Conservation (phyloP, 1,140 invertebrate species). For the Leptoteleia sp. region DNA sequence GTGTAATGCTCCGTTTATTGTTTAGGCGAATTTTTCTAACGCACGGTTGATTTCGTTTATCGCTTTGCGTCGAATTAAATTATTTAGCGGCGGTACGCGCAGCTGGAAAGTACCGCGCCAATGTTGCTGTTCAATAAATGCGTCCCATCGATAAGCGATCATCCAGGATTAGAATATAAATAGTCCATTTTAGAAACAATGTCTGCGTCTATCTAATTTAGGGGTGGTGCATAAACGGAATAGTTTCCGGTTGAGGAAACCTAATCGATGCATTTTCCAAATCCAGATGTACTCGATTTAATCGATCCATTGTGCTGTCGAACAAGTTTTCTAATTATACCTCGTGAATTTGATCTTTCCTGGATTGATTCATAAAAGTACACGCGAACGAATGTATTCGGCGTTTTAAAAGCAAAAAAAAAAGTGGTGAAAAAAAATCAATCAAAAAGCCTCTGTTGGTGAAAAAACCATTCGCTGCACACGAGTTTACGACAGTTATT, state of each 20-base stretch:
- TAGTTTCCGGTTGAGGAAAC: conserved; percentile 13
- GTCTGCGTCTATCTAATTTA: conserved; percentile 18
- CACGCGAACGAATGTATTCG: conserved; percentile 9
- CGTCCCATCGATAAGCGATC: conserved; percentile 2
- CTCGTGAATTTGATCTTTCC: conserved; percentile 20
- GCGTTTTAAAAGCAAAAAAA: conserved; percentile 2
- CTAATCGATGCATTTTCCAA: conserved; percentile 9
- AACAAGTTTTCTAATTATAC: conserved; percentile 33
- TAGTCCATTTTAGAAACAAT: conserved; percentile 7
- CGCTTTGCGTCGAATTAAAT: neutral
- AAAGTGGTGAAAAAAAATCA: neutral
- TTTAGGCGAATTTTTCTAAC: too few species aligned
- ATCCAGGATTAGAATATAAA: conserved; percentile 15
- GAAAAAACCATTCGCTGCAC: neutral
- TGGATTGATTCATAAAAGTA: conserved; percentile 15
- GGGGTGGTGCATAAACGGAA: neutral
- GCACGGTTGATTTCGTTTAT: too few species aligned
- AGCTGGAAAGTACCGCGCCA: neutral
- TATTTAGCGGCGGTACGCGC: neutral
- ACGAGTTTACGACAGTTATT: conserved; percentile 6
- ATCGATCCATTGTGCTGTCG: conserved; percentile 21
- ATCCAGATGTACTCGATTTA: conserved; percentile 6
- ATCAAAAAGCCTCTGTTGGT: neutral
- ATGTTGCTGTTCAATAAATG: neutral
- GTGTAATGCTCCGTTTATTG: too few species aligned